Evolutionary conservation across 2,113 vertebrate species (phyloP).

Genomic region (Tenebrosternarchus preto): DNA sequence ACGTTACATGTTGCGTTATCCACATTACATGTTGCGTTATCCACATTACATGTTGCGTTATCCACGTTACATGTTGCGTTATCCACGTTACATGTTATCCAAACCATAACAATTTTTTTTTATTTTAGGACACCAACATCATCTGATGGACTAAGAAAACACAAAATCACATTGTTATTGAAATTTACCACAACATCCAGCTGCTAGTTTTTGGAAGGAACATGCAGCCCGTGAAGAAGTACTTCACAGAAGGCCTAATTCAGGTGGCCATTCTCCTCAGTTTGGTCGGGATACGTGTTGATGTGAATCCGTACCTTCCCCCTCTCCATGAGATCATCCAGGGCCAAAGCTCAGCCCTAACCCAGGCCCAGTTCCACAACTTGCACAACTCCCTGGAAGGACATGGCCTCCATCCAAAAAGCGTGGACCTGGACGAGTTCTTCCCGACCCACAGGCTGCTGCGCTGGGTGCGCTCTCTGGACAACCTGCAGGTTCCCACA

Average conservation of each 20-base stretch:
- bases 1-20: background rate
- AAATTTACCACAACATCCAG: background rate
- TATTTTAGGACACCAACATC: slow-evolving; percentile 8
- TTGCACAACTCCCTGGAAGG: slow-evolving; percentile 82
- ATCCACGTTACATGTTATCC: background rate
- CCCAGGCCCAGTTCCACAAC: slow-evolving; percentile 88
- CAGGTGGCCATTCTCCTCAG: slow-evolving; percentile 95
- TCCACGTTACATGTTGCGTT: background rate
- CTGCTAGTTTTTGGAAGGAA: background rate
- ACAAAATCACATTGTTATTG: background rate
- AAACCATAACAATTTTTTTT: background rate
- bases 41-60: background rate
- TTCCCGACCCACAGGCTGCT: slow-evolving; percentile 83
- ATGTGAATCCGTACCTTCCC: slow-evolving; percentile 87
- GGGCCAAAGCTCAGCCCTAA: slow-evolving; percentile 85
- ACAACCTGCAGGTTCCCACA: slow-evolving; percentile 83
- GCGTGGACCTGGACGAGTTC: slow-evolving; percentile 83
- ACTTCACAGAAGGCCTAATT: slow-evolving; percentile 93
- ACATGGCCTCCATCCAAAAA: slow-evolving; percentile 84
- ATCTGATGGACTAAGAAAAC: background rate
- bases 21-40: background rate
- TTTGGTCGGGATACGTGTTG: slow-evolving; percentile 85
- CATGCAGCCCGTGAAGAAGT: slow-evolving; percentile 88
- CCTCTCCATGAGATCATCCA: slow-evolving; percentile 83
- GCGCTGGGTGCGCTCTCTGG: slow-evolving; percentile 83